Evolutionary conservation across 2,113 vertebrate genomes (phyloP).

Genomic region (Stigmatopora nigra): DNA sequence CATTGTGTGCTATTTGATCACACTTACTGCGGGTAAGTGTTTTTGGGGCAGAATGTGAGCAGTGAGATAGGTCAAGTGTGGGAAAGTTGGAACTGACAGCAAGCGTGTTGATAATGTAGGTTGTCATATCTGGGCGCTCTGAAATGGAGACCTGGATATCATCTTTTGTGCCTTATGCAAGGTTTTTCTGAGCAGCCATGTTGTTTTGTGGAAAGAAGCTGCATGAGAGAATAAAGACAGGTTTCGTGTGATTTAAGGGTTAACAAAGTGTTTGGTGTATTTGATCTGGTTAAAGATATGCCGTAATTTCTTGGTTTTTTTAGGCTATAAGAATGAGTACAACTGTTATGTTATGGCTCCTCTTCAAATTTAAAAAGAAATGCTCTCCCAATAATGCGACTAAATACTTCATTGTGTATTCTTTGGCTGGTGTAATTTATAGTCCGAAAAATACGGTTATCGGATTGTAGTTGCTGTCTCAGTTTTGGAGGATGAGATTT

Average conservation of each 20-base stretch:
- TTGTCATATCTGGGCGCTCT: constrained; percentile 40
- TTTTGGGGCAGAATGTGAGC: constrained; percentile 27
- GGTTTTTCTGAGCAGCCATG: background rate
- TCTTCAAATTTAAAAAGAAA: too few relatives aligned
- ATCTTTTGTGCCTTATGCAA: constrained; percentile 60
- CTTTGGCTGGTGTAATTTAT: too few relatives aligned
- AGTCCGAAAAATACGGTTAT: too few relatives aligned
- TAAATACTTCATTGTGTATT: too few relatives aligned
- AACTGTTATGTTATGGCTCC: too few relatives aligned
- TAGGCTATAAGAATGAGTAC: too few relatives aligned
- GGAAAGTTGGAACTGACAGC: constrained; percentile 43
- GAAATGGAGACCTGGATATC: constrained; percentile 52
- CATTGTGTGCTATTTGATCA: background rate
- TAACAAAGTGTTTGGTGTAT: too few relatives aligned
- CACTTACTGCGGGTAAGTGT: background rate
- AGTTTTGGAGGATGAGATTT: background rate
- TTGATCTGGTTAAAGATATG: too few relatives aligned
- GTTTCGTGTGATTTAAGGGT: background rate
- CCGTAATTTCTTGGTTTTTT: too few relatives aligned
- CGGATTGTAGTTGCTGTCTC: too few relatives aligned
- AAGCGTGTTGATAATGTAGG: constrained; percentile 39
- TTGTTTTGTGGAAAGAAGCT: background rate
- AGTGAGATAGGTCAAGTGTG: constrained; percentile 26
- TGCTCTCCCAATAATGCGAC: too few relatives aligned
- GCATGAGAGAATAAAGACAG: background rate